Base-by-base conservation (phyloP, 2,797 vertebrate species). In the Pelochelys cantorii region DNA sequence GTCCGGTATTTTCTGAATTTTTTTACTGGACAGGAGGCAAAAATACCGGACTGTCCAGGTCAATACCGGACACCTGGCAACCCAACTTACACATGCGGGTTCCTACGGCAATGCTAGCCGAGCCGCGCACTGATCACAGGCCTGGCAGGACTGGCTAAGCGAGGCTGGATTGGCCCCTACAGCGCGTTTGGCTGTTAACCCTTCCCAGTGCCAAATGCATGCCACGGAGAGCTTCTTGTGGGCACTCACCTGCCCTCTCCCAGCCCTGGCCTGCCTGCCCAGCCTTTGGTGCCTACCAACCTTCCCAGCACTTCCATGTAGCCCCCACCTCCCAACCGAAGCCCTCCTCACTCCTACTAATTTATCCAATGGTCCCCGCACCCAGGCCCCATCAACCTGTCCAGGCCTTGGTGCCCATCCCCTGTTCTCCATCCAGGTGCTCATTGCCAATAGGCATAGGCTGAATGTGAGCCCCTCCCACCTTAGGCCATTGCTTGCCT, bases 221-320 rank as follows among this genome's bases (percentile, higher is more conserved):
- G 7, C 29, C 29, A n/a, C 4, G 15, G 62, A 65, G 60, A 31
- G 31, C 62, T 4, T 65, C 29, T 65, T 31, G 13, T 17, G 29
- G 60, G 14, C 7, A 7, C 60, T 17, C 60, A 14, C 13, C 14
- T 3, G 29, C 29, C 13, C 60, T 62, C 14, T 62, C 6, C 60
- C 7, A 4, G 62, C 62, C 62, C 2, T 4, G 27, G 34, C 68
- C 34, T 37, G 0, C 0, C 29, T 25, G 5, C 34, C 71, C 0
- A 0, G 34, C 57, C 55, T 57, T 86, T 3, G 1, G 60, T 1
- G 0, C 15, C 42, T 5, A 42, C 52, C 79, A 23, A 12, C 68
- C 34, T 23, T 20, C n/a, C 34, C 20, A 12, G 4, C 31, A 37
- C 37, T 37, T 37, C 37, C 37, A 37, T 37, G 37, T 31, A 65